These are phyloP conservation scores for Drosophila mojavensis DNA, from an alignment of 1,140 invertebrate genomes.

Conservation along the genomic window DNA sequence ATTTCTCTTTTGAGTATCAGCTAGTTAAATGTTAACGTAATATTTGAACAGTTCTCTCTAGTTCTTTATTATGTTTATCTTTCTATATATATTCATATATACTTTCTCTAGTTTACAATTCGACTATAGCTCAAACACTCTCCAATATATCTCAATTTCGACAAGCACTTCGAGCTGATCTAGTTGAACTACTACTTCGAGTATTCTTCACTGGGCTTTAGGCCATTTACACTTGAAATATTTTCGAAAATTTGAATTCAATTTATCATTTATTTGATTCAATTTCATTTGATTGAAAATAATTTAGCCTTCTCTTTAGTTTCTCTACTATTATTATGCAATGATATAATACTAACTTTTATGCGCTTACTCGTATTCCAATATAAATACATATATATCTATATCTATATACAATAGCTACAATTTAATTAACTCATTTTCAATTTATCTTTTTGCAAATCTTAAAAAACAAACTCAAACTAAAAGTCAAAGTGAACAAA, in stretches of 20 bases:
- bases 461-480: conserved; percentile 14
- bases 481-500: conserved; percentile 27
- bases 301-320: conserved; percentile 35
- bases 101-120: background rate
- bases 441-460: conserved; percentile 42
- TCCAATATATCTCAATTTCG: conserved; percentile 14
- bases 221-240: conserved; percentile 7
- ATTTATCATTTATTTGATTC: conserved; percentile 15
- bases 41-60: conserved; percentile 26
- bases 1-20: conserved; percentile 15
- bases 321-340: conserved; percentile 39
- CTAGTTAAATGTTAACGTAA: conserved; percentile 39
- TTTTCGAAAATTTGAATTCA: conserved; percentile 29
- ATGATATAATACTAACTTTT: conserved; percentile 53
- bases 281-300: conserved; percentile 36
- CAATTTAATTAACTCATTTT: conserved; percentile 46
- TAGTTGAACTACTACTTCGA: conserved; percentile 26
- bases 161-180: conserved; percentile 23
- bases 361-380: conserved; percentile 59
- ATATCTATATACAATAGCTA: conserved; percentile 28
- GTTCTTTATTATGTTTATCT: conserved; percentile 16
- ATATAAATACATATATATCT: conserved; percentile 45
- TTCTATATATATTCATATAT: background rate
- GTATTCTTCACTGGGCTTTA: conserved; percentile 27
- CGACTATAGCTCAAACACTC: background rate